Evolutionary conservation across 2,888 invertebrate species (phyloP).

Genomic region (Mimas tiliae): DNA sequence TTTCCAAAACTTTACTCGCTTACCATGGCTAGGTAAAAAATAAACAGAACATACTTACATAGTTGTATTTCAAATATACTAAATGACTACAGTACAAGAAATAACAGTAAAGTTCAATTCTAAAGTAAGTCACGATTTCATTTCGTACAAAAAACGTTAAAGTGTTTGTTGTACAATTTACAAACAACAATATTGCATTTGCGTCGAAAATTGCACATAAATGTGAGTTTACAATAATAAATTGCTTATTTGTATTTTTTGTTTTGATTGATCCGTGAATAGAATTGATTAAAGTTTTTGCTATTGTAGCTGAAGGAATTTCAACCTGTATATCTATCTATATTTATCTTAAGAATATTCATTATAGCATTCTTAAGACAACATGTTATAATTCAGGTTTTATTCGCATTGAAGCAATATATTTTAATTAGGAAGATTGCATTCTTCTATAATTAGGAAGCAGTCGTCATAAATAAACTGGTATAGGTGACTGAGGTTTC

Average conservation of each 20-base stretch:
- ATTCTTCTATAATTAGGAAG: no score
- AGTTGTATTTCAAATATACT: not conserved
- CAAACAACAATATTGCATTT: slow-evolving; percentile 1
- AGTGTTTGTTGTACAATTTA: slow-evolving; percentile 13
- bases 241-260: not conserved
- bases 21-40: no score
- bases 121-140: slow-evolving; percentile 1
- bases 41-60: no score
- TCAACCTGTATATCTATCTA: no score
- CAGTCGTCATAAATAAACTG: no score
- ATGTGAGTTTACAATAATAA: slow-evolving; percentile 1
- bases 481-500: no score
- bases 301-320: not conserved
- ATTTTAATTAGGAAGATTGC: no score
- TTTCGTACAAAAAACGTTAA: slow-evolving; percentile 17
- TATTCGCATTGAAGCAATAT: not conserved
- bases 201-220: not conserved
- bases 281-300: not conserved
- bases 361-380: not conserved
- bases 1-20: no score
- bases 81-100: not conserved
- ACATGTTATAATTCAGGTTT: not conserved
- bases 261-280: not conserved
- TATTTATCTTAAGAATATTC: not conserved
- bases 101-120: not conserved